Evolutionary conservation across 2,113 vertebrate genomes (phyloP), one percentile per base, ranked within the genome.

Genomic region (Microtus pennsylvanicus): DNA sequence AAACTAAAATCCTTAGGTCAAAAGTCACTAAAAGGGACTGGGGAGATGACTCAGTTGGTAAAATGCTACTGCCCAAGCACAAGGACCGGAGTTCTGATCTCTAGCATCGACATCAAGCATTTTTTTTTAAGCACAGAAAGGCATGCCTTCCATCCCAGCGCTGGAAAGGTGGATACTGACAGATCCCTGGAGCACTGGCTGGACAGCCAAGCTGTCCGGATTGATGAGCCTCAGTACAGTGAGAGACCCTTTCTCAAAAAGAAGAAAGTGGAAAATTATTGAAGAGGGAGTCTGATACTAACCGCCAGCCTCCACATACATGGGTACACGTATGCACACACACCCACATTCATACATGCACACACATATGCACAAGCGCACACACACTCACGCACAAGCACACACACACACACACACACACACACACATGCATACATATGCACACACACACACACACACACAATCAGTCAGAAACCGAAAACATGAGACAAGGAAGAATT

Each of bases 21-120:
- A 95, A 96, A 89, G 75, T 89, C 78, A 90, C 12, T 63, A 74
- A 82, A 77, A 87, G 82, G 19, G 17, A 16, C 38, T 86, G 26
- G 28, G 28, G 42, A 21, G 61, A 21, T 21, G 8, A 26, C 58
- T 28, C 22, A 16, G 58, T 83, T 24, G 30, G 61, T 67, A 3
- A 47, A 33, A 42, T 7, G 14, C 26, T 45, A 26, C 61, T 45
- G 3, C 16, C 10, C 38, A 65, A 42, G n/a, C 61, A 30, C 1
- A 24, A 33, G 38, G 82, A 67, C 82, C 16, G 21, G 61, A 33
- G 26, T 45, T 67, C 6, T 0, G 4, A 47, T 86, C 38, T 16
- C 26, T 45, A 47, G 82, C 16, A 33, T 5, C 4, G 0, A 28
- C n/a, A 16, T 61, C 16, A 61, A 26, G 38, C 3, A 1, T 26